Conservation (phyloP, 2,888 invertebrate genomes). For the Tinea pellionella region DNA sequence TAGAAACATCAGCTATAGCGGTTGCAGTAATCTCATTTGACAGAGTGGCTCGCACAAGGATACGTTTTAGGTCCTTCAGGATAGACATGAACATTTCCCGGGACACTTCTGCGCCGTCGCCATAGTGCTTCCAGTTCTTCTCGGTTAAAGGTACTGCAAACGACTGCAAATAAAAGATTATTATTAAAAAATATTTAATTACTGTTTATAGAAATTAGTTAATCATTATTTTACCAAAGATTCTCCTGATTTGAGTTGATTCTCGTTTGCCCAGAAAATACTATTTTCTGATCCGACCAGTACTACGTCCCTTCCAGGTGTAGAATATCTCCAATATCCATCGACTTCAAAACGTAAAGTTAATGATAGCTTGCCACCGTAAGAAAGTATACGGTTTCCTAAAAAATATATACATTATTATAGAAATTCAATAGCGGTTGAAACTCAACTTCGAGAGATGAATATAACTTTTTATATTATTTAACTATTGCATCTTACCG, state of each 20-base stretch:
- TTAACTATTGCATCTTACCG: too few relatives aligned
- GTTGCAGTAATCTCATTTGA: slow-evolving; percentile 71
- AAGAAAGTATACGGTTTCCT: slow-evolving; percentile 85
- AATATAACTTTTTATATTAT: too few relatives aligned
- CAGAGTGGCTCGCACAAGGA: slow-evolving; percentile 85
- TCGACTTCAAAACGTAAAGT: slow-evolving; percentile 76
- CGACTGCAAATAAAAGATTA: slow-evolving; percentile 43
- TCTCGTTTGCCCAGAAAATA: slow-evolving; percentile 79
- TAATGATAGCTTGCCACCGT: slow-evolving; percentile 84
- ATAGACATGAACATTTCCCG: slow-evolving; percentile 88
- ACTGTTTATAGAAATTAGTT: too few relatives aligned
- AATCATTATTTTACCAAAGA: slow-evolving; percentile 64
- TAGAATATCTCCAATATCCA: slow-evolving; percentile 45
- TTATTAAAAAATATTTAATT: too few relatives aligned
- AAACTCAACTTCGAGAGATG: too few relatives aligned
- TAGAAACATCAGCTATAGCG: slow-evolving; percentile 83
- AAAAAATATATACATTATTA: neutral
- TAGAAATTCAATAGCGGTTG: neutral
- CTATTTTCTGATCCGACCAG: slow-evolving; percentile 82
- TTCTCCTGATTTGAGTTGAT: slow-evolving; percentile 62
- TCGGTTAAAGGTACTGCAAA: slow-evolving; percentile 75
- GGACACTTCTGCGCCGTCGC: slow-evolving; percentile 61
- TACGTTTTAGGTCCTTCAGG: slow-evolving; percentile 83
- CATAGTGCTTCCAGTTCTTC: slow-evolving; percentile 71
- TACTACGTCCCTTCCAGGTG: slow-evolving; percentile 83